A percentile compares a stretch with the other conserved stretches of the same genome.
Evolutionary conservation across 2,797 vertebrate species (phyloP).

Genomic region (Gila robusta): DNA sequence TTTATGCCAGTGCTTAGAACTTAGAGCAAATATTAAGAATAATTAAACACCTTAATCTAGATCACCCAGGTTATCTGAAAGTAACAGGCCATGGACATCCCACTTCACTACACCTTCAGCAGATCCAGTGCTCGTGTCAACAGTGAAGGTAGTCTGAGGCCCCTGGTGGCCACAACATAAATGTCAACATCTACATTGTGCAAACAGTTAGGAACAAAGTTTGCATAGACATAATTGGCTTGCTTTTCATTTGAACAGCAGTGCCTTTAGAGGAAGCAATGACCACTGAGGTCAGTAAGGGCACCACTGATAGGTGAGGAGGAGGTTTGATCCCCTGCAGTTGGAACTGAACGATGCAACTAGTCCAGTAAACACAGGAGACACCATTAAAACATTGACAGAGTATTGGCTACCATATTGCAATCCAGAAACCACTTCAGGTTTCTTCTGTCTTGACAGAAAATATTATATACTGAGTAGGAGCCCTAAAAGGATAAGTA

Average conservation of each 20-base stretch:
- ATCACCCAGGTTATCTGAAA: not conserved
- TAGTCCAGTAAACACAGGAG: constrained; percentile 15
- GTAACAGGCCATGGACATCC: not conserved
- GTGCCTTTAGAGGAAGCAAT: constrained; percentile 36
- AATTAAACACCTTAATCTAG: not conserved
- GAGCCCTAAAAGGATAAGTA: not conserved
- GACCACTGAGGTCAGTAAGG: constrained; percentile 14
- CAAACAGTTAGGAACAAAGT: not conserved
- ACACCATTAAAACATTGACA: constrained; percentile 4
- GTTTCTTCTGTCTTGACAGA: not conserved
- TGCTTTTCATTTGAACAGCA: constrained; percentile 30
- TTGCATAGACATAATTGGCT: constrained; percentile 58
- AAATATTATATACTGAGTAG: not conserved
- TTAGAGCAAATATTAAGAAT: not conserved
- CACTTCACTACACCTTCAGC: not conserved
- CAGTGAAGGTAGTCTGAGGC: constrained; percentile 3
- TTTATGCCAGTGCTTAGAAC: constrained; percentile 14
- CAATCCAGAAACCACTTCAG: not conserved
- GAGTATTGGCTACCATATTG: constrained; percentile 16
- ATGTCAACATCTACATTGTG: not conserved
- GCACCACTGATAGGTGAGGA: constrained; percentile 25
- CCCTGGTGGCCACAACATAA: not conserved
- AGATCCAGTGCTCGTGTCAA: not conserved
- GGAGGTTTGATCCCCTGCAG: constrained; percentile 4
- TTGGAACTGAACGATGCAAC: constrained; percentile 23